A percentile compares a stretch with the other conserved stretches of the same genome.
Conservation (phyloP, 2,888 invertebrate species). For the Aplocera efformata region DNA sequence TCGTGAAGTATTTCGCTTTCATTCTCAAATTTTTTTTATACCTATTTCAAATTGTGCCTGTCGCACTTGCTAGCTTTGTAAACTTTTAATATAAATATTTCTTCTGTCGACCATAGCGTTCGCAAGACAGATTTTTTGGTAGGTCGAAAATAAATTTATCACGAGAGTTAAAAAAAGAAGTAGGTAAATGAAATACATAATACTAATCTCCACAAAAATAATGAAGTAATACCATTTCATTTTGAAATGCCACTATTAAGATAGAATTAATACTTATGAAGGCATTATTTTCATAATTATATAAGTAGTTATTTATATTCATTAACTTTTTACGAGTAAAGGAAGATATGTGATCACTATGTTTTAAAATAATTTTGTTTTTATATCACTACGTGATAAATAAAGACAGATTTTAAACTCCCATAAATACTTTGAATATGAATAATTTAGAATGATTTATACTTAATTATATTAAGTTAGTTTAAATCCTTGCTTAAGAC, state of each 20-base stretch:
- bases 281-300: slow-evolving; percentile 43
- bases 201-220: too few species aligned
- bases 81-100: too few species aligned
- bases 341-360: slow-evolving; percentile 66
- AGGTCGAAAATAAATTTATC: too few species aligned
- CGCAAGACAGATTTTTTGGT: too few species aligned
- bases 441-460: slow-evolving; percentile 57
- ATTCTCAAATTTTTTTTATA: too few species aligned
- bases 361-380: slow-evolving; percentile 40
- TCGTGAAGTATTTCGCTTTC: too few species aligned
- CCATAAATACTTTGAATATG: slow-evolving; percentile 36
- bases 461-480: slow-evolving; percentile 68
- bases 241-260: slow-evolving; percentile 31
- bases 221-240: too few species aligned
- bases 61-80: too few species aligned
- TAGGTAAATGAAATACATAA: too few species aligned
- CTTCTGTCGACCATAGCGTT: too few species aligned
- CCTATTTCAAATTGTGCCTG: too few species aligned
- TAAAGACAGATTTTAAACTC: slow-evolving; percentile 39
- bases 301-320: not conserved
- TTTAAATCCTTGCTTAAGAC: slow-evolving; percentile 18
- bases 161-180: too few species aligned
- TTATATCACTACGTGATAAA: slow-evolving; percentile 61
- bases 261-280: slow-evolving; percentile 40
- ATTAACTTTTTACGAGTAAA: slow-evolving; percentile 43